Percentiles rank a stretch among this genome's conserved stretches.
Evolutionary conservation across 2,888 invertebrate genomes (phyloP).

Genomic region (Macroteleia sp.): DNA sequence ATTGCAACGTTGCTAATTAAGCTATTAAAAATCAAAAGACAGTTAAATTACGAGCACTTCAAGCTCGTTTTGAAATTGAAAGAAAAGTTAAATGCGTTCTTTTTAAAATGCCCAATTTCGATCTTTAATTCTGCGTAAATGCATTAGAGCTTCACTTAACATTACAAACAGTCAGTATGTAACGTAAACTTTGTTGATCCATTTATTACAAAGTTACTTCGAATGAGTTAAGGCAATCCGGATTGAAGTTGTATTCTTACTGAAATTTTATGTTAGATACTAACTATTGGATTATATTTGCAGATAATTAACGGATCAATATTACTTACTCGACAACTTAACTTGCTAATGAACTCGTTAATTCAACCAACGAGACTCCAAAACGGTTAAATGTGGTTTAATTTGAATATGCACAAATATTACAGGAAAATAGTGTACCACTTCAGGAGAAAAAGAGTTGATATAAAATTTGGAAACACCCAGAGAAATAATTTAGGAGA

Average conservation of each 20-base stretch:
- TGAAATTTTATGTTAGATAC: conserved; percentile 22
- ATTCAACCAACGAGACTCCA: too few species aligned
- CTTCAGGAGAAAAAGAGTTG: too few species aligned
- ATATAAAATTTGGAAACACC: too few species aligned
- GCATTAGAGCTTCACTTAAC: conserved; percentile 34
- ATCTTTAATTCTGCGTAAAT: conserved; percentile 27
- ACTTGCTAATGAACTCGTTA: too few species aligned
- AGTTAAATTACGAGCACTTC: conserved; percentile 26
- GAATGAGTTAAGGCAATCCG: conserved; percentile 22
- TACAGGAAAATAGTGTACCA: too few species aligned
- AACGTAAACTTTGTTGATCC: conserved; percentile 33
- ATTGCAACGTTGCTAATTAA: too few species aligned
- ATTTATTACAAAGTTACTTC: conserved; percentile 33
- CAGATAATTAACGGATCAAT: conserved; percentile 36
- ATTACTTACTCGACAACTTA: too few species aligned
- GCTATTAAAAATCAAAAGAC: conserved; percentile 10
- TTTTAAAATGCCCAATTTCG: background rate
- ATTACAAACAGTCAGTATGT: conserved; percentile 47
- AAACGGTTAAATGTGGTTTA: too few species aligned
- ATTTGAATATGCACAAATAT: too few species aligned
- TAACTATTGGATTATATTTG: conserved; percentile 23
- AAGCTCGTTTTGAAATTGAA: too few species aligned
- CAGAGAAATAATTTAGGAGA: too few species aligned
- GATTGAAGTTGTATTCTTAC: conserved; percentile 29
- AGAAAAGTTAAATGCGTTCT: too few species aligned